phyloP scores from a whole-genome alignment of 2,113 vertebrate genomes.

The Nymphicus hollandicus region DNA sequence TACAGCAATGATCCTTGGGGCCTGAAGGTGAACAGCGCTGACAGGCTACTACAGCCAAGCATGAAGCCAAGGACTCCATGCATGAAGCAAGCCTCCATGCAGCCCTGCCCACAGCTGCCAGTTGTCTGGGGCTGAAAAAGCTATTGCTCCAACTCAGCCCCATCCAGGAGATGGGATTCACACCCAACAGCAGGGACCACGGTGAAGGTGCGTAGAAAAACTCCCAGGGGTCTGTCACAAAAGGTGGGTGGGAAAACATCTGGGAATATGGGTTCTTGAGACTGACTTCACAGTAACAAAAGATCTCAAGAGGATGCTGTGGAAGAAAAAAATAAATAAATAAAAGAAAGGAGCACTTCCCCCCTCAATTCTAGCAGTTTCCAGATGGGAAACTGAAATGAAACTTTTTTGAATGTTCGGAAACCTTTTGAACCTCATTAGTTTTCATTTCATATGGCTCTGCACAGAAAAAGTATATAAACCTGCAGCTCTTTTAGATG shows the following conservation, averaged over 20 bases:
- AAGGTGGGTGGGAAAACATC: neutral
- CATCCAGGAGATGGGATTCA: fast-evolving
- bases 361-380: constrained; percentile 3
- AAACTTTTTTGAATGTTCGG: constrained; percentile 36
- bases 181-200: neutral
- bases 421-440: constrained; percentile 65
- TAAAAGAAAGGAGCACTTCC: constrained; percentile 15
- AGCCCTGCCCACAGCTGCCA: neutral
- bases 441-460: constrained; percentile 56
- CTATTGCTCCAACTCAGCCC: neutral
- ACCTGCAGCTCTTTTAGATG: constrained; percentile 41
- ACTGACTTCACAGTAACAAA: neutral
- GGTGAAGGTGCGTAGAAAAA: neutral
- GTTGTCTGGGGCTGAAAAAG: neutral
- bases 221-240: fast-evolving
- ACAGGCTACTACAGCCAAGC: neutral
- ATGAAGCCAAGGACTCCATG: neutral
- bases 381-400: constrained; percentile 55
- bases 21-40: fast-evolving
- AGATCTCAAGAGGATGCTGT: neutral
- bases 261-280: neutral
- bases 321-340: neutral
- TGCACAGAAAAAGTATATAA: constrained; percentile 39
- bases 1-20: neutral
- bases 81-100: neutral